Evolutionary conservation across 2,113 vertebrate genomes (phyloP).

Genomic region (Mesoclemmys tuberculata): DNA sequence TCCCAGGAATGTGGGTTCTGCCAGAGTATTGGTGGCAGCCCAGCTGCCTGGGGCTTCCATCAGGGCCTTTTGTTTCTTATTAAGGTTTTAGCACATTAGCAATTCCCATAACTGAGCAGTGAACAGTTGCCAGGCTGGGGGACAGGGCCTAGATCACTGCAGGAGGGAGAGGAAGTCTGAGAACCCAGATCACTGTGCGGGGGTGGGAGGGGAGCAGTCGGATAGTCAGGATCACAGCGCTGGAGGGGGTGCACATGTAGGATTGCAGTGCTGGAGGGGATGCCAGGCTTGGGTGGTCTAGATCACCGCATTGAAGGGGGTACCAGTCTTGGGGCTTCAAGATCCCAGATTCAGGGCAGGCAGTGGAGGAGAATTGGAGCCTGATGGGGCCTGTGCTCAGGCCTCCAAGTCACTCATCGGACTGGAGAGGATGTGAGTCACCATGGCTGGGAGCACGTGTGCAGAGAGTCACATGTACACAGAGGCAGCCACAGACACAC

Average conservation of each 20-base stretch:
- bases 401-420: background rate
- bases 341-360: background rate
- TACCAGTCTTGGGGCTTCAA: too few relatives aligned
- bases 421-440: background rate
- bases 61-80: background rate
- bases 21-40: too few relatives aligned
- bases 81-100: background rate
- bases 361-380: background rate
- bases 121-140: background rate
- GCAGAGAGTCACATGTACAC: background rate
- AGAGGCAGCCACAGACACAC: background rate
- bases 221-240: background rate
- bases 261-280: background rate
- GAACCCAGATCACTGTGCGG: background rate
- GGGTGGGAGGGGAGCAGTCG: background rate
- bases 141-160: background rate
- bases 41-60: background rate
- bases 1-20: background rate
- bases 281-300: background rate
- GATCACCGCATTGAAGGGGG: too few relatives aligned
- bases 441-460: background rate
- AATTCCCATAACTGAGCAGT: background rate
- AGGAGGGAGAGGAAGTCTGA: background rate
- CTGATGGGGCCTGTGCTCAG: background rate
- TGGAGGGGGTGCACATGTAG: too few relatives aligned